Percentiles rank a stretch among this genome's conserved stretches.
Evolutionary conservation across 2,888 invertebrate species (phyloP).

Genomic region (Norana najaformis): DNA sequence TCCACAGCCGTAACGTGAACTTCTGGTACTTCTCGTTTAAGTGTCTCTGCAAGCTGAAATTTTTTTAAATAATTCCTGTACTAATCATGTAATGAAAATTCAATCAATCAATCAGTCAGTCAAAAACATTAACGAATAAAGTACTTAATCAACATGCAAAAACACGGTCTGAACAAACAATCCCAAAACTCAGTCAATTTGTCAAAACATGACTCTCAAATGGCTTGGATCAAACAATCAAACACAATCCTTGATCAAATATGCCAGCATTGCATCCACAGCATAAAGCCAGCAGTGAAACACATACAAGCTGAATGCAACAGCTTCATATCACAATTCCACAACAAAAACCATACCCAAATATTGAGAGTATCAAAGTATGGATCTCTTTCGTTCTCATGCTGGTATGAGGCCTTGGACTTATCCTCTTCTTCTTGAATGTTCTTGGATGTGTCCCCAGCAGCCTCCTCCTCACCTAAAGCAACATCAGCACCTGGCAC

Average conservation of each 20-base stretch:
- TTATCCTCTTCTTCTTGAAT: neutral
- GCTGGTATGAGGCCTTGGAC: neutral
- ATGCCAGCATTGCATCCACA: neutral
- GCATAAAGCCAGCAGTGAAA: neutral
- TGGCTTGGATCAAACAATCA: neutral
- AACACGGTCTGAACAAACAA: neutral
- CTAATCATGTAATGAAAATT: neutral
- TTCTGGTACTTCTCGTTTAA: slow-evolving; percentile 81
- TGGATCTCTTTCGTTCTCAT: slow-evolving; percentile 36
- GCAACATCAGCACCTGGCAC: neutral
- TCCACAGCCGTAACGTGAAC: slow-evolving; percentile 84
- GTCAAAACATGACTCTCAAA: neutral
- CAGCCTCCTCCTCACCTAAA: neutral
- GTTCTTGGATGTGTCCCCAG: neutral
- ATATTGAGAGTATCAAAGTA: slow-evolving; percentile 59
- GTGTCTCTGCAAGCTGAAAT: slow-evolving; percentile 79
- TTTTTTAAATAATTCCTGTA: too few species aligned
- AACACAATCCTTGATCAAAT: neutral
- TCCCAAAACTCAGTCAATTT: neutral
- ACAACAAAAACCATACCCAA: slow-evolving; percentile 52
- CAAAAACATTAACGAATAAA: neutral
- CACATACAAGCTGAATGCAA: neutral
- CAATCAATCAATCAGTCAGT: neutral
- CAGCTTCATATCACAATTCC: neutral
- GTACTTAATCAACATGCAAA: too few species aligned